Evolutionary conservation across 2,797 vertebrate species (phyloP), one percentile per base, ranked within the genome.

Genomic region (Pterois miles): DNA sequence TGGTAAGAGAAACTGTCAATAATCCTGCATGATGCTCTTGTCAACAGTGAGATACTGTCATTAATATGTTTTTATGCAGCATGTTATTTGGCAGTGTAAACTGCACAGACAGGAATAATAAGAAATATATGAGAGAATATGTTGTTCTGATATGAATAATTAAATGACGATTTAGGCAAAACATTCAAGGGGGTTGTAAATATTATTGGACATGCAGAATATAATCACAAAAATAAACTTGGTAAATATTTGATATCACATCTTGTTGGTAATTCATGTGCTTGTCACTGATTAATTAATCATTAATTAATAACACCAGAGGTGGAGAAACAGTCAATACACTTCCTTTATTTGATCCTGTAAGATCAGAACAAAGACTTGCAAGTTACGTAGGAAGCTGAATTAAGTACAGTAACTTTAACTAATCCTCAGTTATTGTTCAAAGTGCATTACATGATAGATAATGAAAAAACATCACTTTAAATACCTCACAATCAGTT

Each of bases 151-250:
- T 78, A 22, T 23, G 3, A 68, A 79, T 48, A 46, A 67, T 57
- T 50, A 72, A 64, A 71, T 79, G 43, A 77, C 59, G 46, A 85
- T 66, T 63, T 16, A 33, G 10, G 31, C 1, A 5, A 69, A 66
- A 36, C 10, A 13, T 66, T 76, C n/a, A 65, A 69, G 2, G 13
- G 54, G 59, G 58, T 65, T 92, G 89, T 93, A 92, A 86, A 91
- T 91, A 88, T 50, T 18, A 62, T 53, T 56, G 75, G 81, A 65
- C 8, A 57, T 9, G 46, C 34, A 70, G 4, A 62, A 52, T 22
- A 29, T 46, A 62, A 86, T 83, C 12, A 36, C n/a, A 83, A 80
- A 56, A 76, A 84, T 54, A 54, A 81, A 69, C 58, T 65, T 53
- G 3, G 4, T 74, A 62, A 79, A 82, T 72, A 67, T 84, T 82